These are phyloP conservation scores for Neotoma lepida DNA, from an alignment of 2,113 vertebrate species.

Conservation along the genomic window DNA sequence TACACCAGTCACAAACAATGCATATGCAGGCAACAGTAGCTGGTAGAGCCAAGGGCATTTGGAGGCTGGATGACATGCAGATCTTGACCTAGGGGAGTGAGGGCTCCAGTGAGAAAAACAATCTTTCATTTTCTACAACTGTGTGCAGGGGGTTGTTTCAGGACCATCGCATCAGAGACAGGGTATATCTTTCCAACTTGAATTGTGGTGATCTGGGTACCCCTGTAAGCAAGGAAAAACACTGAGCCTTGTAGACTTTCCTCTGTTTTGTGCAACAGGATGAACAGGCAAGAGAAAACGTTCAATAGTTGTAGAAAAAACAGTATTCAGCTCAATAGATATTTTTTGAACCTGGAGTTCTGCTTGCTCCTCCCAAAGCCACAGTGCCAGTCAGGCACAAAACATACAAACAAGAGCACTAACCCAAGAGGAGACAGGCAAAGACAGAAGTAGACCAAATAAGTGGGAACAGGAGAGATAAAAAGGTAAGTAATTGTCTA, in stretches of 20 bases:
- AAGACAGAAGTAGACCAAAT: neutral
- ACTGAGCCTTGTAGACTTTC: neutral
- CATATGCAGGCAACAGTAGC: neutral
- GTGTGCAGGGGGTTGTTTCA: neutral
- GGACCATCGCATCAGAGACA: neutral
- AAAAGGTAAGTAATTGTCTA: neutral
- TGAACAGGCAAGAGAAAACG: neutral
- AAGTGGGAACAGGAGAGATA: neutral
- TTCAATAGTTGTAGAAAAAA: neutral
- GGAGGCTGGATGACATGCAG: neutral
- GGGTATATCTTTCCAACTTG: neutral
- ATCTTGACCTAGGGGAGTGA: neutral
- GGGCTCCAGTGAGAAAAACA: neutral
- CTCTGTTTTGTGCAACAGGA: neutral
- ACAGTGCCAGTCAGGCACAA: neutral
- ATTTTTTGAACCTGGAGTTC: neutral
- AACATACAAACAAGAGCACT: neutral
- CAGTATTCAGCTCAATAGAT: neutral
- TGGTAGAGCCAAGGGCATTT: neutral
- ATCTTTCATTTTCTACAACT: neutral
- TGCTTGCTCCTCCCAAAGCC: neutral
- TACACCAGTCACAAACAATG: neutral
- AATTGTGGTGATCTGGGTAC: neutral
- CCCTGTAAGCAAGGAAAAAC: fast-evolving
- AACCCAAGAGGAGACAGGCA: neutral